Conservation (phyloP, 2,888 invertebrate genomes). For the Ichneumon xanthorius region DNA sequence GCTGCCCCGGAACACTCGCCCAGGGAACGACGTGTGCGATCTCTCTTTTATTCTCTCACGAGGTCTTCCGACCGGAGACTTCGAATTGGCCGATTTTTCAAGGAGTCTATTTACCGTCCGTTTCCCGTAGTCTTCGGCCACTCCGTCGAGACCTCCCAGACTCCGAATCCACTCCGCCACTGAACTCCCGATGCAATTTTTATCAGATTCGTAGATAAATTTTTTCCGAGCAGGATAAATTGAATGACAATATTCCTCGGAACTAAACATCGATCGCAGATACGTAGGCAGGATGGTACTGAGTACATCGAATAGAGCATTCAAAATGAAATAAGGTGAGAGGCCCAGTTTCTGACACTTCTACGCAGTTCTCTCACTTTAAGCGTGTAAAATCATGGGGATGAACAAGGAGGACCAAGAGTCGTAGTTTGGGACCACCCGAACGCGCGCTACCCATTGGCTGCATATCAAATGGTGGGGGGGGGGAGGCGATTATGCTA, state of each 20-base stretch:
- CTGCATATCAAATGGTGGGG: too few species aligned
- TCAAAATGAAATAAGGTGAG: not conserved
- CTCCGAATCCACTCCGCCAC: not conserved
- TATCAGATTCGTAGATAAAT: constrained; percentile 7
- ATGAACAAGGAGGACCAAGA: too few species aligned
- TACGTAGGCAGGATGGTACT: too few species aligned
- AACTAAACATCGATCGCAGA: too few species aligned
- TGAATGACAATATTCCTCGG: constrained; percentile 66
- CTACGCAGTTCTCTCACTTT: too few species aligned
- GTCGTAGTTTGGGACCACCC: too few species aligned
- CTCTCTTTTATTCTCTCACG: constrained; percentile 30
- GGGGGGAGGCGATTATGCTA: too few species aligned
- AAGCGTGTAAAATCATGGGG: too few species aligned
- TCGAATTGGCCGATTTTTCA: constrained; percentile 73
- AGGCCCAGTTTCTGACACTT: too few species aligned
- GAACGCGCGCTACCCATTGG: too few species aligned
- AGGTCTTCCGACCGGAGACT: constrained; percentile 41
- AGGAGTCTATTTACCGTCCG: constrained; percentile 71
- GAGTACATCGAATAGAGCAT: too few species aligned
- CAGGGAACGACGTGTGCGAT: constrained; percentile 11
- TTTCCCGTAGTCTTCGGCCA: constrained; percentile 39
- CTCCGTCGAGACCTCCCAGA: constrained; percentile 18
- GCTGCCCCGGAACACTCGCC: not conserved
- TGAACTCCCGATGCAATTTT: constrained; percentile 31
- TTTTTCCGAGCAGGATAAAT: constrained; percentile 55